phyloP scores from a whole-genome alignment of 2,797 vertebrate genomes.

The Astyanax mexicanus region DNA sequence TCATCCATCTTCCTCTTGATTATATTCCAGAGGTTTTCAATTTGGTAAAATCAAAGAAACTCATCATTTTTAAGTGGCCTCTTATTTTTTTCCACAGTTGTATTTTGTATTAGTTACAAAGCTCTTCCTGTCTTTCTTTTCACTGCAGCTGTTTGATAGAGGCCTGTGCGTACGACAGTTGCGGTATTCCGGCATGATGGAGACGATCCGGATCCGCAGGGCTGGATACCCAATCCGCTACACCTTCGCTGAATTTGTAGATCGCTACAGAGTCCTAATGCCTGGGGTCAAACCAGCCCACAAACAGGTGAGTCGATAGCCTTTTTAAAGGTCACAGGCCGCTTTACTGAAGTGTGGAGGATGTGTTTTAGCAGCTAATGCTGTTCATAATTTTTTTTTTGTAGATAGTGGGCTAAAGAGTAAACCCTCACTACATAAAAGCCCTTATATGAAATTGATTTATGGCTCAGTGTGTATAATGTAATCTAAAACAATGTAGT shows the following conservation, averaged over 20 bases:
- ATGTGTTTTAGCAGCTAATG: neutral
- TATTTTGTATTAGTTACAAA: no score
- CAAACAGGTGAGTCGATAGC: constrained; percentile 84
- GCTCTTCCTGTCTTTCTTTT: neutral
- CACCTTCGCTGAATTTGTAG: constrained; percentile 96
- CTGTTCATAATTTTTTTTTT: neutral
- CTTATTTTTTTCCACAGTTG: no score
- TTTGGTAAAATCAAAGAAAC: no score
- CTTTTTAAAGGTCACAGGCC: neutral
- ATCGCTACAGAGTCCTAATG: constrained; percentile 94
- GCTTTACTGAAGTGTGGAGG: neutral
- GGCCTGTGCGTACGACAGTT: constrained; percentile 96
- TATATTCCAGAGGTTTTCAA: no score
- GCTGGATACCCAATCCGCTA: constrained; percentile 98
- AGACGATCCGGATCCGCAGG: constrained; percentile 95
- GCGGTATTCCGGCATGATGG: constrained; percentile 98
- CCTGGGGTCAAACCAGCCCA: constrained; percentile 94
- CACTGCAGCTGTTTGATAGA: constrained; percentile 92
- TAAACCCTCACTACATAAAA: no score
- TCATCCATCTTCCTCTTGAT: no score
- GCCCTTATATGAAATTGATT: no score
- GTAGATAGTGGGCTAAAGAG: neutral
- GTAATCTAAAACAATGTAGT: no score
- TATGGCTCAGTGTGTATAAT: no score
- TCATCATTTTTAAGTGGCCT: no score